A percentile compares a stretch with the other conserved stretches of the same genome.
Evolutionary conservation across 30 jellyfish, hydroid and myxozoan species (phyloP).

Genomic region (Chrysaora quinquecirrha): DNA sequence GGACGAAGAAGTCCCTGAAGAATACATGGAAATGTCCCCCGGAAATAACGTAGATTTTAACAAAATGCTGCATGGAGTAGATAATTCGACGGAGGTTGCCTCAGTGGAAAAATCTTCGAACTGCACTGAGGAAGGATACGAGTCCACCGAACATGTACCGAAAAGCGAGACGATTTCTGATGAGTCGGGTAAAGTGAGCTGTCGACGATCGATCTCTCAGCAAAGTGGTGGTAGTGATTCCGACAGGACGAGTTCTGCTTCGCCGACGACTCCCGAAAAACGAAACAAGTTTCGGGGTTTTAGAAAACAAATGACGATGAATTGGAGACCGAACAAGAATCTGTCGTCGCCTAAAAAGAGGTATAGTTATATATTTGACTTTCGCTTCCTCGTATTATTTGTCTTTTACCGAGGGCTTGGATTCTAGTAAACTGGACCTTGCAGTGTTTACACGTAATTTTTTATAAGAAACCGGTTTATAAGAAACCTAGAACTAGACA

Average conservation of each 20-base stretch:
- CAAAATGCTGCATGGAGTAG: neutral
- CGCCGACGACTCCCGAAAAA: slow-evolving; percentile 25
- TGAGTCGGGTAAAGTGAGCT: neutral
- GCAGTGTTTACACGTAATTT: no score
- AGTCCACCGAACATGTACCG: no score
- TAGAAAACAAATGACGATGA: slow-evolving; percentile 54
- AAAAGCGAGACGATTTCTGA: no score
- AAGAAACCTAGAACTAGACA: no score
- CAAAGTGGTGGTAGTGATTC: neutral
- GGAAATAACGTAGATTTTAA: neutral
- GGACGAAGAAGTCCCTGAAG: slow-evolving; percentile 16
- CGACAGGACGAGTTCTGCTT: neutral
- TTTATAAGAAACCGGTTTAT: no score
- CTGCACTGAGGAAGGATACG: no score
- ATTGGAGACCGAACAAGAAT: slow-evolving; percentile 26
- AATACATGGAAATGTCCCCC: slow-evolving; percentile 52
- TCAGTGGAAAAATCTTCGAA: no score
- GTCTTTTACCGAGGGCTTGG: no score
- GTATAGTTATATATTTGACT: no score
- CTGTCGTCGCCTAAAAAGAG: slow-evolving; percentile 19
- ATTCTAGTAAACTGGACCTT: no score
- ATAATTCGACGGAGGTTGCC: neutral
- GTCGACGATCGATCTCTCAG: neutral
- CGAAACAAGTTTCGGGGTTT: slow-evolving; percentile 26
- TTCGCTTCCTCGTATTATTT: no score